Base-by-base conservation (phyloP, 2,797 vertebrate species). In the Pseudomugil tenellus region DNA sequence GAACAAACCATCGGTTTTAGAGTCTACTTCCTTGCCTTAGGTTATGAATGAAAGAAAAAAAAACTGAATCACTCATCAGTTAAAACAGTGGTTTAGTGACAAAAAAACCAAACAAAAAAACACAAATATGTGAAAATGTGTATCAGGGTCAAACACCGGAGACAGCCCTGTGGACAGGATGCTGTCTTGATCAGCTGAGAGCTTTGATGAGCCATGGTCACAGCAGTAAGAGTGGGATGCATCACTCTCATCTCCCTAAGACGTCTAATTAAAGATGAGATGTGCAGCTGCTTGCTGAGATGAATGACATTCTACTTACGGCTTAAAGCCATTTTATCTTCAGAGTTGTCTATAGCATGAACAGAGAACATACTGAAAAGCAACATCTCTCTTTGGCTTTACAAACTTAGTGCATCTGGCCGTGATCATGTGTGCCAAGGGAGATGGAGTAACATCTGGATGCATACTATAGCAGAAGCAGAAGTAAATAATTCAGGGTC, bases 401-500 rank as follows among this genome's bases (percentile, higher is more conserved):
- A 34, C n/a, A n/a, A n/a, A n/a, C 19, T 53, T 41, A 23, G 21
- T 9, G 1, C 19, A 26, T 21, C 11, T 10, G 48, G 25, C 28
- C 7, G 61, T 55, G 65, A 59, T 41, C 23, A 41, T 59, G 65
- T 77, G 57, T 1, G 56, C 29, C 8, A 35, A 63, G 55, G 21
- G 41, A 25, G 26, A 58, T 43, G 49, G 51, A n/a, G 14, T 58
- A 74, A 65, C 64, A 74, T 63, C 67, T 74, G 58, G 35, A 72
- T 77, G 59, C 35, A 53, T 11, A 46, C n/a, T 59, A 10, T 9
- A 48, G 85, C 73, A 72, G 35, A 64, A 41, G 56, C 3, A 23
- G 37, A 10, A 19, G 62, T 78, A 64, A 91, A 89, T 90, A 74
- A 91, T 91, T 89, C 59, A 89, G 46, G 26, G 68, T 49, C 52